phyloP scores from a whole-genome alignment of 2,113 vertebrate species.

The Grantiella picta region DNA sequence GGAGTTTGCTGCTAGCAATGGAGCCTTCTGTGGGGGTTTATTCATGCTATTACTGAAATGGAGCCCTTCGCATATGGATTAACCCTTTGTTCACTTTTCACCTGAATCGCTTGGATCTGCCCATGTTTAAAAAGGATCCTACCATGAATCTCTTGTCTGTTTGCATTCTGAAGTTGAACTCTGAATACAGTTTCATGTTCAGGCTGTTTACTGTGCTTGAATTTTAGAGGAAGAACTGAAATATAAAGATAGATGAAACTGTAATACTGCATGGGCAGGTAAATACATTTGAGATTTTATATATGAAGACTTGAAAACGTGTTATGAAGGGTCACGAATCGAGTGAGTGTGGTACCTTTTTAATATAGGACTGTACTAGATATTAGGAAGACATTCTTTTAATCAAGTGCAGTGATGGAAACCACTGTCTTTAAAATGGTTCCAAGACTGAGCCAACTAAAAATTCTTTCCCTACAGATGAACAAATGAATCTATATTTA shows the following conservation, averaged over 20 bases:
- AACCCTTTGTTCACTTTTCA: slow-evolving; percentile 57
- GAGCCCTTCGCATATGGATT: slow-evolving; percentile 51
- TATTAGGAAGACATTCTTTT: background rate
- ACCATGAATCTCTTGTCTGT: background rate
- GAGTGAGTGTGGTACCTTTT: background rate
- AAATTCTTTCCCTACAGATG: background rate
- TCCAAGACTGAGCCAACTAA: background rate
- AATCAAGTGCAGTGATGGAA: background rate
- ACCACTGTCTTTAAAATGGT: background rate
- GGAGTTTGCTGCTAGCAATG: slow-evolving; percentile 64
- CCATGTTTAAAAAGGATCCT: slow-evolving; percentile 29
- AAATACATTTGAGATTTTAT: background rate
- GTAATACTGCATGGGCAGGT: slow-evolving; percentile 19
- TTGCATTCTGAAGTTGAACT: slow-evolving; percentile 37
- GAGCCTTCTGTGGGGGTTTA: slow-evolving; percentile 66
- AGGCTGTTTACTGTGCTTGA: slow-evolving; percentile 29
- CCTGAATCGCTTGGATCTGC: slow-evolving; percentile 9
- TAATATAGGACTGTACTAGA: background rate
- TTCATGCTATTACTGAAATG: slow-evolving; percentile 59
- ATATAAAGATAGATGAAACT: slow-evolving; percentile 44
- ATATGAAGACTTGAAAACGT: background rate
- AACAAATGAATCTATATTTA: background rate
- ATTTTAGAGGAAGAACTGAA: slow-evolving; percentile 55
- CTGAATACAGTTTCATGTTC: background rate
- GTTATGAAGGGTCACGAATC: background rate